Evolutionary conservation across 2,888 invertebrate species (phyloP).

Genomic region (Pammene fasciana): DNA sequence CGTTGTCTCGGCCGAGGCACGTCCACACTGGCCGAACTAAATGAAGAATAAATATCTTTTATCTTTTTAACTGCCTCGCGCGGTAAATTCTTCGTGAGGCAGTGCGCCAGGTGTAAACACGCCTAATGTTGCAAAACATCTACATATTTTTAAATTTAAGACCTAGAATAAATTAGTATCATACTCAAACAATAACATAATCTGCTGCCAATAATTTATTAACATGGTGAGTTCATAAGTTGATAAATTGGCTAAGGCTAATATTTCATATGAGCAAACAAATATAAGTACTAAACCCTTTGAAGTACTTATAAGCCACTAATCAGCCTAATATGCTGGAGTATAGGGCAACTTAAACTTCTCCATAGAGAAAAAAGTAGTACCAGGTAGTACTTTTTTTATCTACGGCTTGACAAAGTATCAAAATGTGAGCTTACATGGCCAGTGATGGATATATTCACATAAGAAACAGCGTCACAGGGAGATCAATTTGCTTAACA

Average conservation of each 20-base stretch:
- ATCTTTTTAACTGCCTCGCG: too few species aligned
- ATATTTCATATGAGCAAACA: slow-evolving; percentile 18
- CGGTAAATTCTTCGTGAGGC: too few species aligned
- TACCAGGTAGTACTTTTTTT: too few species aligned
- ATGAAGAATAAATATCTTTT: too few species aligned
- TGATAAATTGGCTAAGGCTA: slow-evolving; percentile 10
- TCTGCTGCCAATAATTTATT: slow-evolving; percentile 36
- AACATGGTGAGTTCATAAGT: slow-evolving; percentile 27
- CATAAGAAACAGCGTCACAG: slow-evolving; percentile 7
- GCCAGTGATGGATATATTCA: slow-evolving; percentile 21
- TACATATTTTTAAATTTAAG: slow-evolving; percentile 14
- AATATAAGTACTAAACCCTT: slow-evolving; percentile 43
- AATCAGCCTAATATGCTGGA: slow-evolving; percentile 11
- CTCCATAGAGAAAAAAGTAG: too few species aligned
- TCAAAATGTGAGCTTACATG: slow-evolving; percentile 26
- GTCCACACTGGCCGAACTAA: too few species aligned
- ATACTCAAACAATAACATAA: slow-evolving; percentile 36
- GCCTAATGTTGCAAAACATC: slow-evolving; percentile 31
- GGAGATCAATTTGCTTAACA: slow-evolving; percentile 6
- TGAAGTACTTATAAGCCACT: slow-evolving; percentile 28
- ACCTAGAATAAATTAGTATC: slow-evolving; percentile 39
- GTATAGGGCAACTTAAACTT: background rate
- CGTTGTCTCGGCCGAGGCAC: too few species aligned
- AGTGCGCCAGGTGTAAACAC: too few species aligned
- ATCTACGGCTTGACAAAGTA: background rate